Conservation (phyloP, 2,113 vertebrate genomes). For the Malaclemys terrapin region DNA sequence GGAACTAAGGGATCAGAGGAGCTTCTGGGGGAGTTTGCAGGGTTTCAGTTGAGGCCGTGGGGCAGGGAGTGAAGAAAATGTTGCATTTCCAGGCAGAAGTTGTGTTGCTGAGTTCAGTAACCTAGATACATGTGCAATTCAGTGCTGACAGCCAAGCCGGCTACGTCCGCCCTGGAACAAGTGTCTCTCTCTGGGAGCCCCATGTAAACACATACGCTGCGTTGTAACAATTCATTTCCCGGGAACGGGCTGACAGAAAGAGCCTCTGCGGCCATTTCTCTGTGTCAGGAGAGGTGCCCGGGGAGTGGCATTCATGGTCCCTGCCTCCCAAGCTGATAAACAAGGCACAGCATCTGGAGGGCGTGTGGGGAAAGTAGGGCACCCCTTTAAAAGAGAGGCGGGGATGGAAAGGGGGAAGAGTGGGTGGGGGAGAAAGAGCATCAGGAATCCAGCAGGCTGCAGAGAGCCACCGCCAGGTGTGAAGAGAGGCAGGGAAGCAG, state of each 20-base stretch:
- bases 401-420: neutral
- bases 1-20: neutral
- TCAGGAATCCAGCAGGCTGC: neutral
- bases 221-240: neutral
- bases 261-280: neutral
- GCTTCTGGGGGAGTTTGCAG: neutral
- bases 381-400: slow-evolving; percentile 37
- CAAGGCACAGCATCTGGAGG: fast-evolving
- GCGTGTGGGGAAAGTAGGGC: neutral
- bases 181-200: slow-evolving; percentile 15
- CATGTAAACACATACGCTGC: neutral
- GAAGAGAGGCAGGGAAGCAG: neutral
- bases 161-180: neutral
- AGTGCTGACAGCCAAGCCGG: neutral
- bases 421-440: neutral
- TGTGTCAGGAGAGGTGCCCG: neutral
- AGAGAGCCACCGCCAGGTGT: fast-evolving
- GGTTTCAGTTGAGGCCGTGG: no score
- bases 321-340: neutral
- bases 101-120: neutral
- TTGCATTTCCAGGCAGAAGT: neutral
- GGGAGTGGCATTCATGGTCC: neutral
- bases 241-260: neutral
- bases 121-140: neutral
- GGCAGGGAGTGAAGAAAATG: neutral